Base-by-base conservation (phyloP, 2,888 invertebrate genomes). In the Ichneumoninae sp. region DNA sequence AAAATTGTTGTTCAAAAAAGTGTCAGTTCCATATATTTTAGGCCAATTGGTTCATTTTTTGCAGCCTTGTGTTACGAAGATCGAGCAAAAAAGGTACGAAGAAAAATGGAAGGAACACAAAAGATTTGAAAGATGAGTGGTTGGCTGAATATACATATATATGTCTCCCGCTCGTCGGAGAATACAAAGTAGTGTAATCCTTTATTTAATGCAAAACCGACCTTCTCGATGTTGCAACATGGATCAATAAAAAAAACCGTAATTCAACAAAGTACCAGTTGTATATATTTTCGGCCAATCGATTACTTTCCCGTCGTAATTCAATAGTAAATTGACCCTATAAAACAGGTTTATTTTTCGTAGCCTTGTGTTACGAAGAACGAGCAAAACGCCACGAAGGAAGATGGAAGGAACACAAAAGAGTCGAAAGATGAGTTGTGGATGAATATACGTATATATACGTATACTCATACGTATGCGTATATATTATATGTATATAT, bases 371-470 rank as follows among this genome's bases (percentile, higher is more conserved):
- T 57, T 26, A 3, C 60, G 60, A 62, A 33, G 60, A 62, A 33
- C 1, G 60, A 62, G n/a, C 6, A 62, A 62, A 33, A 62, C 33
- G 30, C 1, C 13, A 62, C n/a, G 26, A 30, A 62, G n/a, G 3
- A 62, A 62, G 60, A 62, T 62, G 33, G 30, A 33, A n/a, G 33
- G 33, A 62, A 66, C 19, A 76, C 52, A 54, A 54, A 66, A 66
- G 74, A 47, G 62, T 33, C 30, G 70, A 74, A 30, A 62, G 60
- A 62, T 62, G 16, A 62, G 60, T 62, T 16, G 33, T 62, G 60
- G 33, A 62, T 62, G 30, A 57, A 57, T 26, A 57, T 26, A 44
- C 44, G 16, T 16, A 4, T 16, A 44, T 16, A 44, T 1, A 44
- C 4, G 0, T 16, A 8, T 0, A 40, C 1, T 8, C 1, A 40